Base-by-base conservation (phyloP, 2,888 invertebrate genomes). In the Harpalus rubripes region DNA sequence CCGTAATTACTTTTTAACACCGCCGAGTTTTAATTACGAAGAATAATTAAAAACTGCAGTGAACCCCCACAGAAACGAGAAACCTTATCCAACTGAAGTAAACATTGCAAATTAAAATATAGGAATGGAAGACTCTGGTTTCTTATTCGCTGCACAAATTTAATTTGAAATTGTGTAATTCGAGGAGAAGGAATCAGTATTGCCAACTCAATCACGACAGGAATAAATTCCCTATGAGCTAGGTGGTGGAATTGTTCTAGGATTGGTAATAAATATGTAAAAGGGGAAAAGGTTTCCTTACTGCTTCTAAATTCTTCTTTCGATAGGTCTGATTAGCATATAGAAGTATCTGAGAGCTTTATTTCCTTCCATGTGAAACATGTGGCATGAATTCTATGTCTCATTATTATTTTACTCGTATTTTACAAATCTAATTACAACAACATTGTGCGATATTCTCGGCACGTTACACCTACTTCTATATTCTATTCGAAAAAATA, bases 101-200 rank as follows among this genome's bases (percentile, higher is more conserved):
- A 81, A 81, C 61, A 63, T 39, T 81, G 63, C 41, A 81, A 65
- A 63, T 63, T 39, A 63, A 81, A 81, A 61, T 81, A 81, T 63
- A 26, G 61, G 63, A 63, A 81, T 81, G 16, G 61, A 63, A 81
- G 63, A 12, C 16, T n/a, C 61, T 12, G 61, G 12, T 81, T 72
- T 39, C 68, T 58, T 82, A 82, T 72, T 72, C 68, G 56, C 15
- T 18, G 82, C 82, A 68, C 72, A 82, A 72, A 82, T 82, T 82
- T 82, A 82, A 82, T 82, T 82, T 82, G 32, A 82, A 26, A 82
- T 26, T 56, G 65, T 65, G 81, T 81, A 81, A 81, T 81, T 65
- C 52, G 65, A 81, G 65, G 5, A 32, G 32, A 32, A 5, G 52
- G 39, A 52, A 81, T 44, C 72, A 26, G 32, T 72, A 82, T 82